phyloP scores from a whole-genome alignment of 2,888 invertebrate genomes.

The Andrena bicolor region DNA sequence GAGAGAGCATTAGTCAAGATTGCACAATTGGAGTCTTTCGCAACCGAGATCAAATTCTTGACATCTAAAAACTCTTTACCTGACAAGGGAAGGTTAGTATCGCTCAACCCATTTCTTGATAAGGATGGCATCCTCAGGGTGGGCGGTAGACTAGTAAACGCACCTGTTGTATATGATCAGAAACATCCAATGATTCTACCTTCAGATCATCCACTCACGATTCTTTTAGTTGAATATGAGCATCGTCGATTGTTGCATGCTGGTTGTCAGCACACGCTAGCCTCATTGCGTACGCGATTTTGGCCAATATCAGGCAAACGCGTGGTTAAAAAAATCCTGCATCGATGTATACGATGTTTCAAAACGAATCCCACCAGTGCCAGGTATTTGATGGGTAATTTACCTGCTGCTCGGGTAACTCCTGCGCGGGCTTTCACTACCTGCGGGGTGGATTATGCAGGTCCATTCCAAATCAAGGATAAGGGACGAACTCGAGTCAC shows the following conservation, averaged over 20 bases:
- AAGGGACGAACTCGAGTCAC: background rate
- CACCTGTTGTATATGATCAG: background rate
- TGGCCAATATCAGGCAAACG: background rate
- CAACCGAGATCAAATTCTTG: background rate
- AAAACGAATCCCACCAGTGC: background rate
- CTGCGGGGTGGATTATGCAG: slow-evolving; percentile 14
- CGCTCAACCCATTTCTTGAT: background rate
- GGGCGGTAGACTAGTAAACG: background rate
- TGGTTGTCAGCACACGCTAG: background rate
- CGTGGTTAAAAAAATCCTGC: background rate
- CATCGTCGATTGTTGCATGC: background rate
- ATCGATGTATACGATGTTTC: background rate
- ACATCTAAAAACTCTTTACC: too few relatives aligned
- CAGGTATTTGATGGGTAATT: background rate
- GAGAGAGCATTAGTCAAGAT: background rate
- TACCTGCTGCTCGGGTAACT: background rate
- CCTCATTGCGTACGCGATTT: background rate
- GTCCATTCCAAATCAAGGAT: slow-evolving; percentile 3
- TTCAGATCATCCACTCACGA: background rate
- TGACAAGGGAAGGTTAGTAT: too few relatives aligned
- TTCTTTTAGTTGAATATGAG: background rate
- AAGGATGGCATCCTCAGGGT: background rate
- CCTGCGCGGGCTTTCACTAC: background rate
- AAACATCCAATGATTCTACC: background rate
- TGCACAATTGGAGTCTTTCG: background rate